Evolutionary conservation across 2,797 vertebrate genomes (phyloP), one percentile per base, ranked within the genome.

Genomic region (Sorex maritimensis): DNA sequence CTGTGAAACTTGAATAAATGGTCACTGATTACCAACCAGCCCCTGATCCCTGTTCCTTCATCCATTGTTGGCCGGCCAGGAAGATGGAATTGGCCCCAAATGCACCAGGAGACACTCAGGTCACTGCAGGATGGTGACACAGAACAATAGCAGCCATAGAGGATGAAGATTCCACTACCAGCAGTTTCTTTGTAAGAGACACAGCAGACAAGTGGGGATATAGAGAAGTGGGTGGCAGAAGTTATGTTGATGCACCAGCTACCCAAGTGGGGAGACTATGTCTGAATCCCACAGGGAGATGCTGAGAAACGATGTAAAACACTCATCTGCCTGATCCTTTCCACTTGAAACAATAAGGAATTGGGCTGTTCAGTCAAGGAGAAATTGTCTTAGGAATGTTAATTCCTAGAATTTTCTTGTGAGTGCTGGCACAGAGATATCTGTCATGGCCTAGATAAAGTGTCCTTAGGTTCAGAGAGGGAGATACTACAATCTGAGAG

Each of bases 231-330:
- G 79, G 91, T n/a, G 86, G 28, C 44, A 21, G 58, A 2, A 2
- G 17, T 2, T 23, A 1, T 71, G 30, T 17, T 69, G 69, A 38
- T 74, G 79, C 84, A 4, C 55, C 52, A 73, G 12, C 38, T 85
- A 9, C 44, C 26, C 41, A 19, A 11, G 2, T 38, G 52, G 34
- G n/a, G 0, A 94, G 41, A 89, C 44, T 41, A 5, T 87, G 75
- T 85, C 71, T 95, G 38, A 21, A 73, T 81, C 28, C 44, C 83
- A 55, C 17, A 67, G 67, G 86, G 49, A 88, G 90, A 71, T 38
- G 72, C 12, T 46, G 65, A 72, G 41, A 44, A 86, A 58, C 3
- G 23, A 65, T 72, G 2, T 24, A 46, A 89, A 91, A 63, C 41
- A 44, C 34, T 26, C 26, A 41, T 13, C 49, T 91, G 38, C 13